Conservation (phyloP, 2,797 vertebrate genomes). For the Denticeps clupeoides region DNA sequence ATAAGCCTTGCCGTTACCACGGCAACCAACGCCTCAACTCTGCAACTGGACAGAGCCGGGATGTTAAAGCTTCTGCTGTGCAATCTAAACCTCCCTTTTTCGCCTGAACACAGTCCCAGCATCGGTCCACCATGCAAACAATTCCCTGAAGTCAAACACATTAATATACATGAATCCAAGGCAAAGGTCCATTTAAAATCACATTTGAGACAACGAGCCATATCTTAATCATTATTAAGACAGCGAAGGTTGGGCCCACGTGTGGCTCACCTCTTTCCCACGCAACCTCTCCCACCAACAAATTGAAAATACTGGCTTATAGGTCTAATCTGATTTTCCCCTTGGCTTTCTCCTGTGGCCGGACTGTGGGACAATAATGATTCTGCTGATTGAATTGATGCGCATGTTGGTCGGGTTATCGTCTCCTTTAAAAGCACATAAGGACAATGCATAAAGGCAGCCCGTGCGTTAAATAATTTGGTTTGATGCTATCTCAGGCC, state of each 20-base stretch:
- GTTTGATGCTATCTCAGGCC: constrained; percentile 30
- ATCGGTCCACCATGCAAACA: no score
- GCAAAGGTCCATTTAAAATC: no score
- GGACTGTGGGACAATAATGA: constrained; percentile 3
- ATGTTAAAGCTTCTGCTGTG: background rate
- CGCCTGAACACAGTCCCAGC: no score
- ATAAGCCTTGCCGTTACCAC: constrained; percentile 17
- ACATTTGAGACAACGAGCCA: no score
- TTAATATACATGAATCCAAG: no score
- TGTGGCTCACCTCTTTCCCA: background rate
- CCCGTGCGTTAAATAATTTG: constrained; percentile 32
- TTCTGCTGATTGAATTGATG: constrained; percentile 6
- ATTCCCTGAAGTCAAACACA: no score
- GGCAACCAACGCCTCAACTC: constrained; percentile 16
- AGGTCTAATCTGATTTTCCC: background rate
- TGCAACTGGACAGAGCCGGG: background rate
- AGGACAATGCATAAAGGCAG: constrained; percentile 28
- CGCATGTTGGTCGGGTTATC: background rate
- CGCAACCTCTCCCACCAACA: background rate
- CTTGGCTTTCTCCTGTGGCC: background rate
- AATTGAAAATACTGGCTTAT: constrained; percentile 1
- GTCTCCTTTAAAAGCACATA: constrained; percentile 30
- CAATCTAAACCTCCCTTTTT: no score
- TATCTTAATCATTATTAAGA: no score
- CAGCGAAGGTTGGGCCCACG: background rate